Evolutionary conservation across 2,797 vertebrate species (phyloP), one percentile per base, ranked within the genome.

Genomic region (Meda fulgida): DNA sequence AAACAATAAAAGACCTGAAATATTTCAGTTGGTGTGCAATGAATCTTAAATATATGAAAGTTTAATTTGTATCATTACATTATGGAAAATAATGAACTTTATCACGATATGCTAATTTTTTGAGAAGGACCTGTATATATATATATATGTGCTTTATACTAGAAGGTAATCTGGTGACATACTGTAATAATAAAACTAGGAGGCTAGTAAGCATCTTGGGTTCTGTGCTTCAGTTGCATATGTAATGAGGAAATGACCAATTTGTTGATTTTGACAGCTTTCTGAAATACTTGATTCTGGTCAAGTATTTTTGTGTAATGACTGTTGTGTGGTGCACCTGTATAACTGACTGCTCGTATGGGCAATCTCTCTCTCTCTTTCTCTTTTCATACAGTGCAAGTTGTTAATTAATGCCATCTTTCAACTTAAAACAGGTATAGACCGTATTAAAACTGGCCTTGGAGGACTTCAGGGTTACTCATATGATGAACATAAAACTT

Each of bases 331-430:
- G 19, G 10, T 60, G n/a, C 13, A 63, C 13, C 19, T 55, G 7
- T 23, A 76, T 55, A 36, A 76, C 29, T 55, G 72, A 55, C 31
- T 7, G 6, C 48, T 76, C 46, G 14, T n/a, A 31, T 76, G 29
- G 19, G 21, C 48, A 55, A 36, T 23, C 38, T 40, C 31, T 26
- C 23, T 53, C 48, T 55, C 6, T 16, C 53, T 70, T 3, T 75
- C 72, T 75, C 48, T 29, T 46, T 65, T 65, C 26, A 78, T 46
- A 65, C 58, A 65, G 43, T 78, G 58, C 58, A 65, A 29, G 38
- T 78, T 46, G 26, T 48, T 67, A 80, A 80, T 80, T 80, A 19
- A 80, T 80, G 40, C 78, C 78, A 80, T 80, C 29, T 80, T 80
- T 80, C 63, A 80, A 36, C 60, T 66, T 43, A 80, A 80, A 80